These are phyloP conservation scores for Phocoena sinus DNA, from an alignment of 2,113 vertebrate genomes.

Conservation along the genomic window DNA sequence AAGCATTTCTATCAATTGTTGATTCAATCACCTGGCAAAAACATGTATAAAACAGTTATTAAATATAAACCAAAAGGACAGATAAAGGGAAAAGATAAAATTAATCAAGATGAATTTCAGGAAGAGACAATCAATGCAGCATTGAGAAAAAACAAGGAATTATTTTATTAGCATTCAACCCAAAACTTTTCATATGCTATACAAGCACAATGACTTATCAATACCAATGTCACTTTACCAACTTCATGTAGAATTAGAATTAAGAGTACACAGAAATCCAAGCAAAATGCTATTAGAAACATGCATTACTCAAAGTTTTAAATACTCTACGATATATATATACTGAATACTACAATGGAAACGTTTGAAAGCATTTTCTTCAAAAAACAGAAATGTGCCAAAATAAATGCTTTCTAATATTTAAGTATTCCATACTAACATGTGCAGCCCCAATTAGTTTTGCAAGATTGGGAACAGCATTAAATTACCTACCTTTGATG, in stretches of 20 bases:
- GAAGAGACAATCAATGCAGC: constrained; percentile 47
- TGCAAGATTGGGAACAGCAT: constrained; percentile 83
- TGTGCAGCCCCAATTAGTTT: constrained; percentile 78
- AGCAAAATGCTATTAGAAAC: constrained; percentile 48
- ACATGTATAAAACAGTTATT: constrained; percentile 52
- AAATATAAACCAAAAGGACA: constrained; percentile 54
- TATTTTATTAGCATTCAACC: constrained; percentile 46
- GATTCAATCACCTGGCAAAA: constrained; percentile 67
- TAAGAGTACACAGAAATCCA: constrained; percentile 21
- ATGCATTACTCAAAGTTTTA: constrained; percentile 55
- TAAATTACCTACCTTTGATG: constrained; percentile 92
- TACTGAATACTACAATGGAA: constrained; percentile 39
- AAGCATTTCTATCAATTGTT: constrained; percentile 56
- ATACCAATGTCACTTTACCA: constrained; percentile 10
- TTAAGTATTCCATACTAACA: constrained; percentile 73
- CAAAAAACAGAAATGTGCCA: constrained; percentile 49
- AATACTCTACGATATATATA: constrained; percentile 38
- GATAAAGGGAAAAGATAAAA: constrained; percentile 62
- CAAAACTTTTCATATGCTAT: constrained; percentile 31
- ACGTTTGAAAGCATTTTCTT: constrained; percentile 50
- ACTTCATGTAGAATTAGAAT: constrained; percentile 41
- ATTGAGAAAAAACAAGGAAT: constrained; percentile 56
- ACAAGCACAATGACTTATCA: constrained; percentile 24
- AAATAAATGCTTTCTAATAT: constrained; percentile 52
- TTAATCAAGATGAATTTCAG: constrained; percentile 69